Evolutionary conservation across 2,797 vertebrate species (phyloP).

Genomic region (Gymnothorax javanicus): DNA sequence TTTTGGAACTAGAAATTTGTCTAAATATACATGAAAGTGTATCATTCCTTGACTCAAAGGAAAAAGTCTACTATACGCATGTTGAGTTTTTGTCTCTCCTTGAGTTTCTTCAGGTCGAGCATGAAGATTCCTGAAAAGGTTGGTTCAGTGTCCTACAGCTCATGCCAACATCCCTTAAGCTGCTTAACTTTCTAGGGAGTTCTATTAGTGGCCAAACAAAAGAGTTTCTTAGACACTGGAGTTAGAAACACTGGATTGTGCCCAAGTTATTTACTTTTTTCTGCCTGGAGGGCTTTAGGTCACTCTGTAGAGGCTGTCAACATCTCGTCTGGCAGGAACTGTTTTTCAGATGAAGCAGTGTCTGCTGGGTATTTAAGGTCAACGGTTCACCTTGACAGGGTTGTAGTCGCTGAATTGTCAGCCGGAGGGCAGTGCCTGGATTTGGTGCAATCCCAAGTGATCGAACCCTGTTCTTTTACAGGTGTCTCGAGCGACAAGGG

Average conservation of each 20-base stretch:
- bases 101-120: background rate
- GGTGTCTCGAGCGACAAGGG: background rate
- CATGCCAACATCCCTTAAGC: background rate
- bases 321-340: background rate
- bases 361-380: constrained; percentile 29
- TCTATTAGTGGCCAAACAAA: background rate
- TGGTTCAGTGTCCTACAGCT: background rate
- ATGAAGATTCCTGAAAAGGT: background rate
- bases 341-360: background rate
- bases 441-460: constrained; percentile 15
- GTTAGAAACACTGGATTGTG: background rate
- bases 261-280: constrained; percentile 13
- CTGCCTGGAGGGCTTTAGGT: background rate
- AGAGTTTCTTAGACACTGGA: background rate
- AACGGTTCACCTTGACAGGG: background rate
- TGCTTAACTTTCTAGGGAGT: background rate
- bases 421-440: background rate
- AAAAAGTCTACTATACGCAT: background rate
- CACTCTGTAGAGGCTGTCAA: background rate
- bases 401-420: background rate
- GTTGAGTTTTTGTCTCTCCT: background rate
- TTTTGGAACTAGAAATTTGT: background rate
- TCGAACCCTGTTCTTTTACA: constrained; percentile 12
- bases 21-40: background rate
- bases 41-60: background rate